Evolutionary conservation across 1,140 invertebrate genomes (phyloP).

Genomic region (Theocolax elegans): DNA sequence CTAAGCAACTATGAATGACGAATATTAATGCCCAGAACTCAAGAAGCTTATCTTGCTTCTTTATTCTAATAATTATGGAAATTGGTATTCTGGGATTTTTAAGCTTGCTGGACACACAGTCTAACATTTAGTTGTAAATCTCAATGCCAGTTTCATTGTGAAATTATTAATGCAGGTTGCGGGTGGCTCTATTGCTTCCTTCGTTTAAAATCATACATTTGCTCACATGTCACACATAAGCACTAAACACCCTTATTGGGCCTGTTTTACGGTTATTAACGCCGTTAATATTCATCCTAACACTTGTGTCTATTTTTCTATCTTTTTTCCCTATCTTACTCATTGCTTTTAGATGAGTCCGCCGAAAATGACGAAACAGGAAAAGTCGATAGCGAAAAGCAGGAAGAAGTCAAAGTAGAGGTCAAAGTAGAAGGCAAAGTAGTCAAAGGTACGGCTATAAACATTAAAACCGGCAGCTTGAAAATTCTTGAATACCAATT

Average conservation of each 20-base stretch:
- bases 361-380: conserved; percentile 41
- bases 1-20: no score
- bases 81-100: conserved; percentile 42
- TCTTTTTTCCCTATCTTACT: conserved; percentile 42
- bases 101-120: conserved; percentile 32
- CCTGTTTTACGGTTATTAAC: not conserved
- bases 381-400: conserved; percentile 41
- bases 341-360: conserved; percentile 44
- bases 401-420: conserved; percentile 40
- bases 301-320: conserved; percentile 27
- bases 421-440: conserved; percentile 24
- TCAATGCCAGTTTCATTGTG: conserved; percentile 23
- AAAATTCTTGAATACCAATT: conserved; percentile 44
- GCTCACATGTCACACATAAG: conserved; percentile 29
- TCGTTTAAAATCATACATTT: not conserved
- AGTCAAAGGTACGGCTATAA: conserved; percentile 39
- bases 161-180: conserved; percentile 3
- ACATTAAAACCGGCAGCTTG: conserved; percentile 31
- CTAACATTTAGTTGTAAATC: conserved; percentile 15
- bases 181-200: not conserved
- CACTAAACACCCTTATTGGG: conserved; percentile 6
- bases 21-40: not conserved
- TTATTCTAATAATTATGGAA: conserved; percentile 4
- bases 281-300: conserved; percentile 18
- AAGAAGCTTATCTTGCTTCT: conserved; percentile 29